phyloP scores from a whole-genome alignment of 2,113 vertebrate species.

The Agapornis roseicollis region DNA sequence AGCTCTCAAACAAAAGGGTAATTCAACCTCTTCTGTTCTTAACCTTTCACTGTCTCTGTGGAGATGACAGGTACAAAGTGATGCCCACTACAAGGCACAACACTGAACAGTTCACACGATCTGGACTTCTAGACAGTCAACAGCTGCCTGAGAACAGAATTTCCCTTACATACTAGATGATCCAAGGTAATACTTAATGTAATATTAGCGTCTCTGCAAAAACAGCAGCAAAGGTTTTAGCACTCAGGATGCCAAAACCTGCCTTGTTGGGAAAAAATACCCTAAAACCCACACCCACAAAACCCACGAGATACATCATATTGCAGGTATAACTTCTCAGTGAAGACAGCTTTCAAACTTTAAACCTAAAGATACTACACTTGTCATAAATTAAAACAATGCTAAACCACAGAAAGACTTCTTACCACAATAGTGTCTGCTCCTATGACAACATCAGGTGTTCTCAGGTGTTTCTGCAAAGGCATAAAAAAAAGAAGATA shows the following conservation, averaged over 20 bases:
- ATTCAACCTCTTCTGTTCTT: background rate
- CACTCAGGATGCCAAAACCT: background rate
- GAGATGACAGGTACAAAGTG: background rate
- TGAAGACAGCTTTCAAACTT: background rate
- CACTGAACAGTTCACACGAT: background rate
- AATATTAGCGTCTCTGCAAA: background rate
- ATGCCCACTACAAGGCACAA: background rate
- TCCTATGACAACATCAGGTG: constrained; percentile 91
- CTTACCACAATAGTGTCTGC: constrained; percentile 97
- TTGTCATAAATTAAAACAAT: background rate
- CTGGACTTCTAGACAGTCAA: background rate
- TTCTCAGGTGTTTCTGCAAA: constrained; percentile 87
- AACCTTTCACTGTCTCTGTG: background rate
- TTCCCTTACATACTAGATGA: background rate
- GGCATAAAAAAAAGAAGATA: background rate
- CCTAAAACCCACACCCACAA: background rate
- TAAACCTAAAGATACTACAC: too few relatives aligned
- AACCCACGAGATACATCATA: background rate
- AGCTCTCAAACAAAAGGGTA: background rate
- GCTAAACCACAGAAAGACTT: background rate
- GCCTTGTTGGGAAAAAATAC: background rate
- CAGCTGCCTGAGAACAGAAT: background rate
- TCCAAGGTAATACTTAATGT: background rate
- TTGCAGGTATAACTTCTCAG: background rate
- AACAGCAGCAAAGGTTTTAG: background rate